Evolutionary conservation across 2,113 vertebrate genomes (phyloP).

Genomic region (Petromus typicus): DNA sequence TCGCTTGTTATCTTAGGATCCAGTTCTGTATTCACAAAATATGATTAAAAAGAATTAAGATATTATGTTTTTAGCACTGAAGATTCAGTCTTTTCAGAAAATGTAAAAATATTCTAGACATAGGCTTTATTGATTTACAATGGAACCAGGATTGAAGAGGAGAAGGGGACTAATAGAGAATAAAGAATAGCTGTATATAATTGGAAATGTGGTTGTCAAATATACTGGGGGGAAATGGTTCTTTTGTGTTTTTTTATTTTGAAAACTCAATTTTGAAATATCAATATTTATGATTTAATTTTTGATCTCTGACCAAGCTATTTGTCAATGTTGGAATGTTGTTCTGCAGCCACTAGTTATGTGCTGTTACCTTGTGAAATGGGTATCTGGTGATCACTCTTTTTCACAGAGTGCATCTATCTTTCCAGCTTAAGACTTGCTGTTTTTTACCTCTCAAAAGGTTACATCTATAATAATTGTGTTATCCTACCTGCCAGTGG

Average conservation of each 20-base stretch:
- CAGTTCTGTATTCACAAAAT: neutral
- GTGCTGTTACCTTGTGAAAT: slow-evolving; percentile 53
- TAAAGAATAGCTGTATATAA: slow-evolving; percentile 50
- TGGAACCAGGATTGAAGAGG: neutral
- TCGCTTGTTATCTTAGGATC: neutral
- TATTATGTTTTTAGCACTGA: neutral
- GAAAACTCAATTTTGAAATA: slow-evolving; percentile 77
- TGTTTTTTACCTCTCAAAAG: slow-evolving; percentile 60
- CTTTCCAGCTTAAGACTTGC: slow-evolving; percentile 65
- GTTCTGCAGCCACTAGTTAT: neutral
- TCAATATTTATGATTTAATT: slow-evolving; percentile 82
- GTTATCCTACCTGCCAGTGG: slow-evolving; percentile 81
- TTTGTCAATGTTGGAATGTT: slow-evolving; percentile 65
- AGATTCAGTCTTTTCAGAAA: neutral
- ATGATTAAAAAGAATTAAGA: slow-evolving; percentile 12
- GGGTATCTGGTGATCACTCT: slow-evolving; percentile 58
- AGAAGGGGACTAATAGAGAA: slow-evolving; percentile 58
- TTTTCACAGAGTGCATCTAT: slow-evolving; percentile 71
- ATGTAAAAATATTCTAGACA: neutral
- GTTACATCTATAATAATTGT: slow-evolving; percentile 75
- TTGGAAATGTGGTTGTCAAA: slow-evolving; percentile 73
- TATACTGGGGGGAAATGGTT: neutral
- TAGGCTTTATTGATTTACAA: slow-evolving; percentile 58
- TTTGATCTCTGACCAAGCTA: slow-evolving; percentile 80
- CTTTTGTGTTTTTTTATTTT: slow-evolving; percentile 62